A percentile compares a stretch with the other conserved stretches of the same genome.
phyloP scores from a whole-genome alignment of 2,888 invertebrate species.

The Incurvaria masculella region DNA sequence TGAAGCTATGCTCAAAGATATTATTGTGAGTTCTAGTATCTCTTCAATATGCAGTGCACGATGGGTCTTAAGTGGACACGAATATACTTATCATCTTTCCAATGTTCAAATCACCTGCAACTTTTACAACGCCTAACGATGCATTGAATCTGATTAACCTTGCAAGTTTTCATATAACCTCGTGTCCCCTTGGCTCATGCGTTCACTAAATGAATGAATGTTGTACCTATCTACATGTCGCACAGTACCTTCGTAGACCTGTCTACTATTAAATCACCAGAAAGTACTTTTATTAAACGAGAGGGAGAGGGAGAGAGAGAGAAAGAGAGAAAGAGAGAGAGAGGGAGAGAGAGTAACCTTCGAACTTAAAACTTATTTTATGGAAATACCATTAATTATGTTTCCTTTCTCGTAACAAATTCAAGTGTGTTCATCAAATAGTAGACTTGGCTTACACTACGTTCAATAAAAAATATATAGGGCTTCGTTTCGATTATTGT shows the following conservation, averaged over 20 bases:
- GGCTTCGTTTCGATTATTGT: too few species aligned
- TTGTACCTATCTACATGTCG: slow-evolving; percentile 32
- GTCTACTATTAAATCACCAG: neutral
- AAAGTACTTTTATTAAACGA: neutral
- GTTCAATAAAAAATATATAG: neutral
- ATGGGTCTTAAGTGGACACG: slow-evolving; percentile 46
- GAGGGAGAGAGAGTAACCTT: too few species aligned
- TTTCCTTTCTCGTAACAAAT: too few species aligned
- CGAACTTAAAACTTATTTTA: too few species aligned
- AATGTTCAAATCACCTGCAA: neutral
- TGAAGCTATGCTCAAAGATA: slow-evolving; percentile 20
- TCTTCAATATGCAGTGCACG: slow-evolving; percentile 26
- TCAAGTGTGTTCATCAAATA: too few species aligned
- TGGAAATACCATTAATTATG: too few species aligned
- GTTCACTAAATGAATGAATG: slow-evolving; percentile 48
- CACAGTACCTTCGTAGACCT: slow-evolving; percentile 23
- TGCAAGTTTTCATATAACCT: slow-evolving; percentile 39
- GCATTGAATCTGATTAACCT: slow-evolving; percentile 40
- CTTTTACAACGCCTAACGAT: slow-evolving; percentile 27
- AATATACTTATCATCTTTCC: slow-evolving; percentile 20
- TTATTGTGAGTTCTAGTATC: slow-evolving; percentile 26
- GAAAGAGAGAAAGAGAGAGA: too few species aligned
- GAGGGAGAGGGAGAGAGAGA: too few species aligned
- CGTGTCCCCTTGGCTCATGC: slow-evolving; percentile 51
- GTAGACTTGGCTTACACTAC: neutral